Evolutionary conservation across 2,113 vertebrate genomes (phyloP).

Genomic region (Aspiorhynchus laticeps): DNA sequence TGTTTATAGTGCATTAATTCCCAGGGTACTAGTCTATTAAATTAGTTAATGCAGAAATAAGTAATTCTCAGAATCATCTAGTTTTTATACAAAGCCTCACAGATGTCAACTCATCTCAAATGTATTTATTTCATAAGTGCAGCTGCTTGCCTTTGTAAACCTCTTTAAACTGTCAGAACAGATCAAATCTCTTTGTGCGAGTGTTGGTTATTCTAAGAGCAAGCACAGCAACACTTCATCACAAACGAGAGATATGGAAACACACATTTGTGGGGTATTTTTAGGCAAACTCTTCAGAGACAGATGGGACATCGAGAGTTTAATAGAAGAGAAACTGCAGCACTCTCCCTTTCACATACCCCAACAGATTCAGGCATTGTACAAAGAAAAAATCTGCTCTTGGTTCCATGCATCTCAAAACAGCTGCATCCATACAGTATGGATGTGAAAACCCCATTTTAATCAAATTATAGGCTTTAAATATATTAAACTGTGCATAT

Average conservation of each 20-base stretch:
- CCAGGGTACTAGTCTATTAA: not conserved
- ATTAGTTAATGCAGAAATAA: not conserved
- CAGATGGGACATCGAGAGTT: conserved; percentile 40
- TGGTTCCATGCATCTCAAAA: not conserved
- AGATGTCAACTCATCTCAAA: not conserved
- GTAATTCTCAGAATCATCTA: not conserved
- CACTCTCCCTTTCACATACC: conserved; percentile 19
- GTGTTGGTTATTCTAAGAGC: conserved; percentile 29
- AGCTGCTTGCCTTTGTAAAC: conserved; percentile 27
- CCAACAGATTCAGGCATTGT: not conserved
- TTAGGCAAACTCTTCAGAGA: conserved; percentile 49
- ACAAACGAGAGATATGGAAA: conserved; percentile 30
- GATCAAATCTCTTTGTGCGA: not conserved
- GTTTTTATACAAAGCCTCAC: not conserved
- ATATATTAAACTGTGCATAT: not conserved
- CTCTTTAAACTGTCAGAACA: conserved; percentile 13
- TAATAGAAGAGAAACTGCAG: conserved; percentile 19
- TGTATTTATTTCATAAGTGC: not conserved
- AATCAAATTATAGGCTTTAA: not conserved
- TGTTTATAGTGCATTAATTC: not conserved
- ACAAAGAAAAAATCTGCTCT: not conserved
- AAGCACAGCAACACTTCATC: conserved; percentile 1
- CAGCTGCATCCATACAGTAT: conserved; percentile 1
- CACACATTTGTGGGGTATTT: conserved; percentile 46
- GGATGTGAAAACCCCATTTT: not conserved